phyloP scores from a whole-genome alignment of 2,888 invertebrate genomes.

The Agrochola lota region DNA sequence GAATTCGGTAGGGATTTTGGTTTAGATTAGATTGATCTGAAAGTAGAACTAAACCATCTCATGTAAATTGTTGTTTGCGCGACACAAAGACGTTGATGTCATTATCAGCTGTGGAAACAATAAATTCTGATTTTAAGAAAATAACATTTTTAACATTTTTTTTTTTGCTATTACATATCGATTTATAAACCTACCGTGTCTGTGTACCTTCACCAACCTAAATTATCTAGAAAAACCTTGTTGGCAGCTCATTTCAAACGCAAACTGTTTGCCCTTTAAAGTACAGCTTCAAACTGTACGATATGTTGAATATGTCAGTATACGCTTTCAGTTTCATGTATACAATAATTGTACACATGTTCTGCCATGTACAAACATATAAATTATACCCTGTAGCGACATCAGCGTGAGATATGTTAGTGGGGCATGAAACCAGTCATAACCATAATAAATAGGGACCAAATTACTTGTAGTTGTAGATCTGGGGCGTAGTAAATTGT shows the following conservation, averaged over 20 bases:
- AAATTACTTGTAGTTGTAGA: slow-evolving; percentile 7
- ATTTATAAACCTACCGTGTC: neutral
- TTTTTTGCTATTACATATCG: neutral
- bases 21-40: neutral
- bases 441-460: slow-evolving; percentile 26
- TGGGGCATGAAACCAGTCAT: slow-evolving; percentile 38
- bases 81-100: neutral
- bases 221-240: neutral
- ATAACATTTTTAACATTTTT: too few relatives aligned
- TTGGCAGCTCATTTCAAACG: neutral
- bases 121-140: too few relatives aligned
- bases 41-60: neutral
- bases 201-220: neutral
- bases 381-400: slow-evolving; percentile 34
- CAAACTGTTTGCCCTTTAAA: neutral
- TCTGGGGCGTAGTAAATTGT: slow-evolving; percentile 6
- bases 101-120: neutral
- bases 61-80: neutral
- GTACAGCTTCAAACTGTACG: neutral
- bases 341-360: slow-evolving; percentile 35
- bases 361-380: slow-evolving; percentile 14
- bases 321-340: slow-evolving; percentile 37
- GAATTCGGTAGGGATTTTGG: too few relatives aligned
- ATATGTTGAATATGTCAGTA: slow-evolving; percentile 9
- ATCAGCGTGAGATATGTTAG: slow-evolving; percentile 22